phyloP scores from a whole-genome alignment of 2,888 invertebrate species.

The Limnephilus lunatus region DNA sequence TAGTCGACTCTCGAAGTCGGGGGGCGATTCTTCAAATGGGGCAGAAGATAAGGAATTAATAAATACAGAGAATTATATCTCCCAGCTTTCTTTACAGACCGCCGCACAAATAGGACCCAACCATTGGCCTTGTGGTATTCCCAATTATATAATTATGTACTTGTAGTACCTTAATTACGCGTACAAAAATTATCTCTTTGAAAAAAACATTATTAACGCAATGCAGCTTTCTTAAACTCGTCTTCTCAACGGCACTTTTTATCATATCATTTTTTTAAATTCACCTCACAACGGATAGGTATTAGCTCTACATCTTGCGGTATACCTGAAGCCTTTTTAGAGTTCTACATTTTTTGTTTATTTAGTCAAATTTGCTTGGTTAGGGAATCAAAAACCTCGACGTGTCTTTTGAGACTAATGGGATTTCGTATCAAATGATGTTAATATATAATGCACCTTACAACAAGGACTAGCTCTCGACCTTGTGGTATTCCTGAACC shows the following conservation, averaged over 20 bases:
- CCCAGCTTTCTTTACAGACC: background rate
- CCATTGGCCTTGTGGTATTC: background rate
- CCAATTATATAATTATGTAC: background rate
- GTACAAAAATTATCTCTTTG: background rate
- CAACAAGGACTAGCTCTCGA: background rate
- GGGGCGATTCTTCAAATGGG: background rate
- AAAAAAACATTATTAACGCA: background rate
- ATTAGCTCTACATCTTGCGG: background rate
- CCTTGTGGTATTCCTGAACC: background rate
- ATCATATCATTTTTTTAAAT: no score
- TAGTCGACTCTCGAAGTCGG: background rate
- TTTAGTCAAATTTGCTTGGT: background rate
- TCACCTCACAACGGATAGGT: background rate
- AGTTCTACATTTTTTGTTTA: background rate
- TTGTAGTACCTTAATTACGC: background rate
- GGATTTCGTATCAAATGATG: background rate
- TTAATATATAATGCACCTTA: background rate
- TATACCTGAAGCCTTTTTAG: background rate
- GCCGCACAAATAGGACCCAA: background rate
- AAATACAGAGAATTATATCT: background rate
- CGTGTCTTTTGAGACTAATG: background rate
- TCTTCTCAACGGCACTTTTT: no score
- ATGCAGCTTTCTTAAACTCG: no score
- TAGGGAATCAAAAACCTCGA: background rate
- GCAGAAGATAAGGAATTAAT: background rate